Conservation (phyloP, 2,888 invertebrate species). For the Matsumyia berberina region DNA sequence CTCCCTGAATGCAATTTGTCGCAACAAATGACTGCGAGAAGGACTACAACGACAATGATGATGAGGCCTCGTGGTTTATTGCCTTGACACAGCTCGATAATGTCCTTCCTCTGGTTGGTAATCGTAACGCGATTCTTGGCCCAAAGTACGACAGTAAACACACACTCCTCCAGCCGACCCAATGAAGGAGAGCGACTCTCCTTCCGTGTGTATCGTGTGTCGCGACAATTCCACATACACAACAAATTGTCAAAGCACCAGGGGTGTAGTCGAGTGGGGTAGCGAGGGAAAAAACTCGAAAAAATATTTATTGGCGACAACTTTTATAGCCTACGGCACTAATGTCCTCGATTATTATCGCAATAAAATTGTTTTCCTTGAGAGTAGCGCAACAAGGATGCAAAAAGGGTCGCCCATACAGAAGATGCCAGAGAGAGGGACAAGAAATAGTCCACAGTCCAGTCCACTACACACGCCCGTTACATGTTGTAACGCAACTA, state of each 20-base stretch:
- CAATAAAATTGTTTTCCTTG: constrained; percentile 68
- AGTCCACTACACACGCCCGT: constrained; percentile 2
- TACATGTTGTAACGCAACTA: constrained; percentile 57
- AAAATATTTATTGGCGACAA: constrained; percentile 75
- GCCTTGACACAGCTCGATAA: constrained; percentile 55
- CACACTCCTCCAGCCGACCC: too few species aligned
- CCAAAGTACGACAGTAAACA: constrained; percentile 22
- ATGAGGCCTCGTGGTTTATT: constrained; percentile 49
- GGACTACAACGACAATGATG: not conserved
- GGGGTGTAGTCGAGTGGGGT: not conserved
- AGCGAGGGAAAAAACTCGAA: constrained; percentile 16
- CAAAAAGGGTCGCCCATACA: constrained; percentile 37
- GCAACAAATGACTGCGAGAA: constrained; percentile 57
- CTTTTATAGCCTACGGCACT: constrained; percentile 75
- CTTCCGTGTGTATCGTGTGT: constrained; percentile 60
- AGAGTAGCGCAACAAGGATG: constrained; percentile 44
- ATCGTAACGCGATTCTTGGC: constrained; percentile 45
- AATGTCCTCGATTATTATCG: constrained; percentile 76
- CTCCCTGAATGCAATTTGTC: constrained; percentile 71
- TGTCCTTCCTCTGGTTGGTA: constrained; percentile 44
- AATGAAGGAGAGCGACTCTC: constrained; percentile 25
- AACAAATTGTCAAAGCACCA: constrained; percentile 34
- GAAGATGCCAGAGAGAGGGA: constrained; percentile 32
- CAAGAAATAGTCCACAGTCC: constrained; percentile 5
- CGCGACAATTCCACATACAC: constrained; percentile 50